Evolutionary conservation across 2,113 vertebrate genomes (phyloP), one percentile per base, ranked within the genome.

Genomic region (Proterorhinus semilunaris): DNA sequence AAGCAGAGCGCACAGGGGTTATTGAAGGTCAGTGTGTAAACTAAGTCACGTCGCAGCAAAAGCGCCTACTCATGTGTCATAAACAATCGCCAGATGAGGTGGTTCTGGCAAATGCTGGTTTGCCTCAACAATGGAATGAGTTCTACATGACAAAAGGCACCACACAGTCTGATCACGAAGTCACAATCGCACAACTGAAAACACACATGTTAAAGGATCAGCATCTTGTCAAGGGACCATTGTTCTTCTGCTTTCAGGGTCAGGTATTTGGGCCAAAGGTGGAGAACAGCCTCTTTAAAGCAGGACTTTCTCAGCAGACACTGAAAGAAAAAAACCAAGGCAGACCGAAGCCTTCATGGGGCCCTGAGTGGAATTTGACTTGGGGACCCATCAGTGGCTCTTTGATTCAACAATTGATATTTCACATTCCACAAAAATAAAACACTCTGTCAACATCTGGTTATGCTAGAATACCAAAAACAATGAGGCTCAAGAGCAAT

Each of bases 31-130:
- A 80, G 42, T 6, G 47, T 71, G 66, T 48, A 52, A 42, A 61
- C 57, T 61, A 10, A 12, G 65, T 42, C 78, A 68, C 71, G 69
- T 68, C 67, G 80, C 61, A 57, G 67, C 66, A 58, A 71, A 10
- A 4, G 46, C 42, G 42, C 52, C 62, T 76, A 10, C 64, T 69
- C 55, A 72, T 66, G 62, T 51, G 44, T 66, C 71, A 69, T 4
- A 67, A 42, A 65, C 68, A 57, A 71, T 59, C 15, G 47, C 21
- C 65, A 55, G 6, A 5, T 1, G 7, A 4, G 13, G 12, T 36
- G 58, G 3, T 8, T 5, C 10, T 66, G 48, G 27, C 27, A 36
- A 3, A 36, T 36, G 27, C 27, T 36, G 27, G 27, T 36, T 36
- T 36, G 27, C 27, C 27, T 5, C 27, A 36, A 36, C 27, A 36